Conservation (phyloP, 2,888 invertebrate species). For the Periphyllus acericola region DNA sequence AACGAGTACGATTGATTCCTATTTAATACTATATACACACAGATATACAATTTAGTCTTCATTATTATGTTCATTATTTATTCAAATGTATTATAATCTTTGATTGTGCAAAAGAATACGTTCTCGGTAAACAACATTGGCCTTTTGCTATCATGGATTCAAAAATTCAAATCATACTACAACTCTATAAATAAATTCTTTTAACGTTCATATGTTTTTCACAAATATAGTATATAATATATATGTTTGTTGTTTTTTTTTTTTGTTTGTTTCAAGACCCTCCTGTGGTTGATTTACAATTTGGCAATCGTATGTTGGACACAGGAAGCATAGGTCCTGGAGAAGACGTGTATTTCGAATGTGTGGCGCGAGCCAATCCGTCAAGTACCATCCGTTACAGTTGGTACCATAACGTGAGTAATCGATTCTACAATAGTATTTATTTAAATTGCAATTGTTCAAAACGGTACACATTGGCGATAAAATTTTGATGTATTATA, state of each 20-base stretch:
- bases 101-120: not conserved
- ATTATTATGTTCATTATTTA: too few species aligned
- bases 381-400: slow-evolving; percentile 59
- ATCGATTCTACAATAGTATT: slow-evolving; percentile 29
- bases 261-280: slow-evolving; percentile 19
- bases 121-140: not conserved
- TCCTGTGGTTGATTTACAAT: slow-evolving; percentile 32
- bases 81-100: too few species aligned
- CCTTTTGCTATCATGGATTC: not conserved
- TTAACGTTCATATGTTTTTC: not conserved
- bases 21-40: too few species aligned
- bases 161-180: not conserved
- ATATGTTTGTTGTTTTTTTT: not conserved
- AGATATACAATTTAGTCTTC: too few species aligned
- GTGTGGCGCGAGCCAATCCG: slow-evolving; percentile 52
- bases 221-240: not conserved
- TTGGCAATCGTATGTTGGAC: slow-evolving; percentile 46
- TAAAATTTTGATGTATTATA: not conserved
- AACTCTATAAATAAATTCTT: too few species aligned
- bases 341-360: slow-evolving; percentile 57
- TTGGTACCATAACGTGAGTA: slow-evolving; percentile 60
- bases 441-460: slow-evolving; percentile 5
- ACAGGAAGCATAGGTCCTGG: slow-evolving; percentile 51
- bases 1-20: too few species aligned
- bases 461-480: not conserved